Base-by-base conservation (phyloP, 1,140 invertebrate genomes). In the Aricia agestis region DNA sequence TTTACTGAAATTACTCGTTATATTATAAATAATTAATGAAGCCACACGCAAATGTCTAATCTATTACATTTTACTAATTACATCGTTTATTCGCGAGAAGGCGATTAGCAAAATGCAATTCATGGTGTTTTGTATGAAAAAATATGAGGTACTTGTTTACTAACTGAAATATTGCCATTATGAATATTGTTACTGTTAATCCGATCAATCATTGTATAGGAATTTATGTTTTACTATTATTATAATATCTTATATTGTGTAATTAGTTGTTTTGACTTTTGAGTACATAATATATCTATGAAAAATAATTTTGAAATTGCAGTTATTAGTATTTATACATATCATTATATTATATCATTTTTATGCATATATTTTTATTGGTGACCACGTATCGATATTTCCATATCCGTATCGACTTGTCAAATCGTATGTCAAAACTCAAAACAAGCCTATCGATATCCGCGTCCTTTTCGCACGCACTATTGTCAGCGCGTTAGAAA, bases 401-500 rank as follows among this genome's bases (percentile, higher is more conserved):
- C 45, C 45, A 52, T 52, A 52, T 15, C 13, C 9, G 9, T 52
- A 1, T 52, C 7, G 10, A 15, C 9, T 15, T 52, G 45, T 11
- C 13, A 52, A n/a, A n/a, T n/a, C n/a, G n/a, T n/a, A n/a, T n/a
- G n/a, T n/a, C n/a, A n/a, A n/a, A n/a, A n/a, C n/a, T n/a, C n/a
- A n/a, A 52, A 15, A 52, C 9, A 11, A 52, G 2, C 13, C 11
- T 52, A 52, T 52, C 45, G 45, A 52, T 52, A 52, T 52, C 11
- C 45, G 10, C 9, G 45, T 52, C 45, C 45, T 52, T 19, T 18
- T 59, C 58, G n/a, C 18, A 18, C 58, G 11, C 58, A 59, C 58
- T 58, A 68, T 68, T 25, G 25, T 32, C 42, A n/a, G 25, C 36
- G 36, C 59, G 72, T 66, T n/a, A 57, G 75, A 73, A 25, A 72